Conservation (phyloP, 2,888 invertebrate species). For the Cloeon dipterum region DNA sequence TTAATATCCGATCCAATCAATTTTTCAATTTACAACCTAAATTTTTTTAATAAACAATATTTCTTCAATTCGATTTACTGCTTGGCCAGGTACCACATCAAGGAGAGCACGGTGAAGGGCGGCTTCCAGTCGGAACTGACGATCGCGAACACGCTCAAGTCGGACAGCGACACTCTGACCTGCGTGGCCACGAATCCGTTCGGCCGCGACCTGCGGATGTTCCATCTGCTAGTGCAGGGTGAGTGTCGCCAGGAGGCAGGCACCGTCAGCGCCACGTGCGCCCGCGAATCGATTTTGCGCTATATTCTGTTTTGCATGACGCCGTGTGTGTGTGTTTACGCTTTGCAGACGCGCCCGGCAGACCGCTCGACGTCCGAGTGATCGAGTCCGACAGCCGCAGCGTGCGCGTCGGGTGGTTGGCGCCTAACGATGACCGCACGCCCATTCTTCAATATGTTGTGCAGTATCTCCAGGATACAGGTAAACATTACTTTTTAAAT, state of each 20-base stretch:
- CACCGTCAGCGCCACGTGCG: too few species aligned
- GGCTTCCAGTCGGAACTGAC: conserved; percentile 17
- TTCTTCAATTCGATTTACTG: too few species aligned
- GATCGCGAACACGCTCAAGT: conserved; percentile 15
- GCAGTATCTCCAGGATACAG: conserved; percentile 17
- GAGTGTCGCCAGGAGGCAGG: too few species aligned
- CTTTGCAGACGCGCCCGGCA: conserved; percentile 18
- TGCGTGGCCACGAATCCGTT: conserved; percentile 21
- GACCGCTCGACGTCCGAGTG: conserved; percentile 16
- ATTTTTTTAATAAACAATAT: too few species aligned
- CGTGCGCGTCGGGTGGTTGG: conserved; percentile 18
- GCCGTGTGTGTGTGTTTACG: too few species aligned
- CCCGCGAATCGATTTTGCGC: too few species aligned
- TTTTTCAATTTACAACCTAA: too few species aligned
- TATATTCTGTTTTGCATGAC: too few species aligned
- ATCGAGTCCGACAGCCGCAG: conserved; percentile 15
- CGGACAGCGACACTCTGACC: conserved; percentile 19
- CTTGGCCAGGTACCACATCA: conserved; percentile 13
- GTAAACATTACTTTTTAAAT: conserved; percentile 10
- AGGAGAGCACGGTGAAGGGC: conserved; percentile 13
- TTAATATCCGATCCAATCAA: too few species aligned
- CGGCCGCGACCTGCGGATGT: conserved; percentile 19
- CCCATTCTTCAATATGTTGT: conserved; percentile 18
- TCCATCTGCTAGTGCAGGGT: conserved; percentile 22
- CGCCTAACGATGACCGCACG: conserved; percentile 14